Evolutionary conservation across 2,113 vertebrate species (phyloP), one percentile per base, ranked within the genome.

Genomic region (Mesoclemmys tuberculata): DNA sequence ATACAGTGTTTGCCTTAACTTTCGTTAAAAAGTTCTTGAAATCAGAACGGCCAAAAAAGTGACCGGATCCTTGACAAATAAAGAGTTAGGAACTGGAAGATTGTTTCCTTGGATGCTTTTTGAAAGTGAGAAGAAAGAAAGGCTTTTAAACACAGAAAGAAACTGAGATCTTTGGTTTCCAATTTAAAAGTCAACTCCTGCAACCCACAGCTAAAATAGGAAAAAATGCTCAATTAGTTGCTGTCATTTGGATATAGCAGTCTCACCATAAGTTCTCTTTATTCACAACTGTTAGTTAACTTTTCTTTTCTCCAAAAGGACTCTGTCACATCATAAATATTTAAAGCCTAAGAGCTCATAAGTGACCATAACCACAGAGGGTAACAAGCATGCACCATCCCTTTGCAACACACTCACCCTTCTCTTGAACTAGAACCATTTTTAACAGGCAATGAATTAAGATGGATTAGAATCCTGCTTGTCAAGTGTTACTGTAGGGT

Each of bases 401-500:
- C 13, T 77, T 46, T 16, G 7, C 12, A 26, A 44, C 24, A 44
- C 26, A 3, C 14, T 18, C 1, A 21, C 6, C 35, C 31, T 46
- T 86, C 6, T 41, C 1, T 13, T 11, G 51, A 54, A 48, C 5
- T 46, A 46, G 16, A 55, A 85, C 87, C 26, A 48, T 0, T 81
- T 83, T 81, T 13, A 5, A 85, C 46, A 31, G 2, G 90, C 8
- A 52, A 13, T 13, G 71, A 1, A 2, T 29, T 56, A 61, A 55
- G 24, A 29, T 77, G 26, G 41, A 83, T 5, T 1, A 77, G 14
- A 56, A 31, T 6, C 6, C 8, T 3, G 16, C 54, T 87, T 85
- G 7, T 19, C 46, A 2, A 4, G 22, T 22, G 93, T 41, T 80
- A 27, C 0, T 0, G 24, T 2, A 38, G 35, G 38, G 41, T 64